These are phyloP conservation scores for Oceanites oceanicus DNA, from an alignment of 2,113 vertebrate species.

Conservation along the genomic window DNA sequence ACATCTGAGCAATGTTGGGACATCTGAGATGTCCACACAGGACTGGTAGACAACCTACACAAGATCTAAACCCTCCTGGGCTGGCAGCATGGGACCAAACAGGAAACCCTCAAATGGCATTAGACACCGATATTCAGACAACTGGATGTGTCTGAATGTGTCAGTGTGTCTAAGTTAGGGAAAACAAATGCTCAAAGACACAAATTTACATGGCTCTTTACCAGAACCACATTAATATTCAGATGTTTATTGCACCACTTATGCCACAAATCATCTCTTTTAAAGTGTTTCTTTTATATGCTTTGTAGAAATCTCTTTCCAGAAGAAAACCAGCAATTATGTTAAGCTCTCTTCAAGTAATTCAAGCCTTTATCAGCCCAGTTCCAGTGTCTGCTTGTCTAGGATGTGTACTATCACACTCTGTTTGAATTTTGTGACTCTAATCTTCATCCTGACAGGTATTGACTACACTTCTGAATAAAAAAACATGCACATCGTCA, in stretches of 20 bases:
- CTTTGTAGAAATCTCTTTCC: not conserved
- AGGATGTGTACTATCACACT: not conserved
- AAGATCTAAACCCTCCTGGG: not conserved
- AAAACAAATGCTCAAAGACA: not conserved
- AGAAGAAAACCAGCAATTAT: conserved; percentile 32
- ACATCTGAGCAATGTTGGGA: not conserved
- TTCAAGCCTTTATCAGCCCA: not conserved
- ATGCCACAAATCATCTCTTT: not conserved
- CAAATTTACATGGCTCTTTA: not conserved
- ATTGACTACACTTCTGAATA: not conserved
- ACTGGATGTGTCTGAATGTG: no score
- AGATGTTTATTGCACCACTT: conserved; percentile 7
- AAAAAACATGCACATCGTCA: not conserved
- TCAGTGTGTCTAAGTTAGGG: not conserved
- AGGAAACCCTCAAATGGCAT: not conserved
- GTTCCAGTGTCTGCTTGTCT: not conserved
- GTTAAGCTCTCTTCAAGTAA: conserved; percentile 6
- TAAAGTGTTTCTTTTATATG: not conserved
- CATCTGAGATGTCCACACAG: not conserved
- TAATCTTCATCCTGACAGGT: not conserved
- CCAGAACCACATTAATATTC: conserved; percentile 2
- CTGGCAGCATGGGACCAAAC: not conserved
- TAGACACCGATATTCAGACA: not conserved
- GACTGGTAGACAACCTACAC: not conserved
- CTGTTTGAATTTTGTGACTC: not conserved